Evolutionary conservation across 30 jellyfish, hydroid and myxozoan genomes (phyloP).

Genomic region (Cassiopea andromeda): DNA sequence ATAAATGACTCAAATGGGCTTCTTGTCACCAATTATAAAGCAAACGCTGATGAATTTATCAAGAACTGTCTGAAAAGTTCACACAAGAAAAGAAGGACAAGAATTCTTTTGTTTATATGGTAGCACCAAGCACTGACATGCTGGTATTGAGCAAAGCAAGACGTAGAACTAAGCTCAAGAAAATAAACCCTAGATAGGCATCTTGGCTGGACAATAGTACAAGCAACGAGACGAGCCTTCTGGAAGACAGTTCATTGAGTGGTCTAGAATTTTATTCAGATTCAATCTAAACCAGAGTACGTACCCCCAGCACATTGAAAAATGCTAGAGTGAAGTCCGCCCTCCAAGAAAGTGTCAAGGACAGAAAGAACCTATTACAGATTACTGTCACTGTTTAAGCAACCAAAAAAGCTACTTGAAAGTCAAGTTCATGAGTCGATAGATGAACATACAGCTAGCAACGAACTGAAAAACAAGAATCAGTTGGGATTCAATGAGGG

Average conservation of each 20-base stretch:
- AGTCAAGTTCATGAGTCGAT: not conserved
- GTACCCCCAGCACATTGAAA: no score
- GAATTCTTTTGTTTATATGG: not conserved
- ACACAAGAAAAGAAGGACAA: not conserved
- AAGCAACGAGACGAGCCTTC: not conserved
- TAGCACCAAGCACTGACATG: constrained; percentile 34
- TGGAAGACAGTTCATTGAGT: constrained; percentile 14
- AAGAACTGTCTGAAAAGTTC: constrained; percentile 29
- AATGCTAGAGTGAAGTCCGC: no score
- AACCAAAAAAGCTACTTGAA: constrained; percentile 49
- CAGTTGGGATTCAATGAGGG: constrained; percentile 67
- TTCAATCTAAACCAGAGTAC: constrained; percentile 1
- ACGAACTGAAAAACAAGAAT: constrained; percentile 23
- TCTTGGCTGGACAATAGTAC: no score
- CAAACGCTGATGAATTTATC: constrained; percentile 21
- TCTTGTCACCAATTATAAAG: constrained; percentile 21
- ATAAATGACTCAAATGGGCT: not conserved
- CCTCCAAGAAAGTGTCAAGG: constrained; percentile 51
- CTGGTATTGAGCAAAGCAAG: constrained; percentile 27
- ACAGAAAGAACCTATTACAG: constrained; percentile 49
- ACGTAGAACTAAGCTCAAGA: constrained; percentile 34
- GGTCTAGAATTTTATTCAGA: constrained; percentile 2
- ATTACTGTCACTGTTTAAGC: constrained; percentile 44
- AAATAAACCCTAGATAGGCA: not conserved
- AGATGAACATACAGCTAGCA: constrained; percentile 11